These are phyloP conservation scores for Cacoxenus indagator DNA, from an alignment of 2,888 invertebrate genomes.

Conservation along the genomic window DNA sequence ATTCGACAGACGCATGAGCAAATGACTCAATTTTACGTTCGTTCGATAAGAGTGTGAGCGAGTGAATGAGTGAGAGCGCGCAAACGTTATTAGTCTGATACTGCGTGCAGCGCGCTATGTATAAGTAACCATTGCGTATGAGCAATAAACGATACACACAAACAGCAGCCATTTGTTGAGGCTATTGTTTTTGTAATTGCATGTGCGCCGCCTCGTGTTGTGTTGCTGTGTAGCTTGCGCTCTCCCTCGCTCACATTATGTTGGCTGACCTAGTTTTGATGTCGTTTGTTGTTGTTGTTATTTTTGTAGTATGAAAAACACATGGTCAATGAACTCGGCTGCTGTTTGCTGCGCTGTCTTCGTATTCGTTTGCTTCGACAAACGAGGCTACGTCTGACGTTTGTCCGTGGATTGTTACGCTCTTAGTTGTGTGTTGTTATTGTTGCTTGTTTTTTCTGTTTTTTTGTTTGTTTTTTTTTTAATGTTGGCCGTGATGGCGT, in stretches of 20 bases:
- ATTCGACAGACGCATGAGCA: too few species aligned
- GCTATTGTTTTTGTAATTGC: neutral
- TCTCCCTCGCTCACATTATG: neutral
- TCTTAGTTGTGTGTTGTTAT: neutral
- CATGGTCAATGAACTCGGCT: constrained; percentile 61
- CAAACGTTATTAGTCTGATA: too few species aligned
- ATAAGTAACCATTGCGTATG: constrained; percentile 10
- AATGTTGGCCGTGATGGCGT: constrained; percentile 9
- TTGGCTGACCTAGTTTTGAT: constrained; percentile 58
- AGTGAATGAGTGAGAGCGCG: too few species aligned
- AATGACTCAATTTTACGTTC: too few species aligned
- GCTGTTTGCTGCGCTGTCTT: neutral
- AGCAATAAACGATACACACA: neutral
- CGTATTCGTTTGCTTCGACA: neutral
- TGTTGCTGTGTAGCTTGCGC: neutral
- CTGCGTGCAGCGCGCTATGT: too few species aligned
- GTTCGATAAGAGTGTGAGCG: too few species aligned
- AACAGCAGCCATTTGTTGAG: neutral
- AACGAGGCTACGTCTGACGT: too few species aligned
- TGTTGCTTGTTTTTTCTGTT: neutral
- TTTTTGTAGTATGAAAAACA: constrained; percentile 50
- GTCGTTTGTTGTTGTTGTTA: neutral
- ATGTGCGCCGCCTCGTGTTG: neutral
- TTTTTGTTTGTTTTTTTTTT: neutral
- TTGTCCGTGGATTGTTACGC: neutral